Base-by-base conservation (phyloP, 1,140 invertebrate species). In the Papilio xuthus region DNA sequence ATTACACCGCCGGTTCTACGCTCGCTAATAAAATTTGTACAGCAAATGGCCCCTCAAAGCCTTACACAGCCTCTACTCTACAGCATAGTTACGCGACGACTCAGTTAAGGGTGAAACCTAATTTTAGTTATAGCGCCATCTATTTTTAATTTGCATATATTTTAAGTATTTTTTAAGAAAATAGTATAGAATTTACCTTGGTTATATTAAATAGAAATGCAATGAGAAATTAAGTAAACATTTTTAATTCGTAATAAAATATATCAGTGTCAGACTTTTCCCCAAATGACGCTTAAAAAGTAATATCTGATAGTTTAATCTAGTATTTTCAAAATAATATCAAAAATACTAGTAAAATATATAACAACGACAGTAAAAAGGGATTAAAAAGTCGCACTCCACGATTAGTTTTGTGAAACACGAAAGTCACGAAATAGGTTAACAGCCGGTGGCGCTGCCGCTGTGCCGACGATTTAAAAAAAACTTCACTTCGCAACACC, bases 21-120 rank as follows among this genome's bases (percentile, higher is more conserved):
- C 78, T 56, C 73, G 71, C 80, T 86, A 86, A 86, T 86, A 83
- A 81, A 83, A 86, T 86, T 84, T 83, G 79, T 78, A 76, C 79
- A 79, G 69, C 76, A 86, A 84, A 84, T 85, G 80, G 79, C 80
- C 77, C 23, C 50, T 84, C 83, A 84, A 84, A 84, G 84, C 81
- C 77, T 71, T 69, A 53, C 60, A 44, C 71, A 32, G 75, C 67
- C 81, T 72, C 74, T 80, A 79, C 50, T 28, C 18, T 37, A 37
- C 10, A 74, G 60, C 28, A 71, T 71, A 71, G 71, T 79, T 74
- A 44, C 44, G 72, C 12, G 23, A 23, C 44, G n/a, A 50, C 50
- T 78, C 41, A 72, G 60, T 53, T 73, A 76, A 18, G 50, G 42
- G 42, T 53, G 74, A 23, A 67, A 79, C 77, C 47, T 2, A 23